These are phyloP conservation scores for Piscicola geometra DNA, from an alignment of 2,888 invertebrate species.

Conservation along the genomic window DNA sequence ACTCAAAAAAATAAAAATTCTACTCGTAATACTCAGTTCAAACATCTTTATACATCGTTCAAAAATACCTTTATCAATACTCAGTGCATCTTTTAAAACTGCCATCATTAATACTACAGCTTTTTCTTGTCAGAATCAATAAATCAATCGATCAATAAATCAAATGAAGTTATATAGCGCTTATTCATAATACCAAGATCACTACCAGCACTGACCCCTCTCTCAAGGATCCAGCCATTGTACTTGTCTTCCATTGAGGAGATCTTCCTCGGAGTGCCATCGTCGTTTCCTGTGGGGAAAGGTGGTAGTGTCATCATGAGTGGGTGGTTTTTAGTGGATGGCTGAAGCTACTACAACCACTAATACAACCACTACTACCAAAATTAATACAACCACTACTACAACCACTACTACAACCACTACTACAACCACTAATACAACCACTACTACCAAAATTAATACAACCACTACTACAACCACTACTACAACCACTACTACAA, in stretches of 20 bases:
- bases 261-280: slow-evolving; percentile 35
- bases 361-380: no score
- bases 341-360: no score
- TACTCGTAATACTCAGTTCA: not conserved
- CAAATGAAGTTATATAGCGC: not conserved
- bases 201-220: slow-evolving; percentile 41
- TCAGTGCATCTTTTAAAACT: not conserved
- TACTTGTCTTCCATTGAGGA: slow-evolving; percentile 44
- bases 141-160: not conserved
- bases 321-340: not conserved
- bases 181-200: not conserved
- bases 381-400: no score
- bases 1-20: not conserved
- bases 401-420: no score
- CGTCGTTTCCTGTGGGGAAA: not conserved
- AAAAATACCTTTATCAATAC: not conserved
- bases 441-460: no score
- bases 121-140: not conserved
- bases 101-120: no score
- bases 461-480: no score
- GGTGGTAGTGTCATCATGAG: not conserved
- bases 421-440: no score
- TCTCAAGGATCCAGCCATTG: slow-evolving; percentile 44
- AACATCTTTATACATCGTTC: not conserved
- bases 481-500: no score